Conservation (phyloP, 2,113 vertebrate genomes). For the Malaclemys terrapin region DNA sequence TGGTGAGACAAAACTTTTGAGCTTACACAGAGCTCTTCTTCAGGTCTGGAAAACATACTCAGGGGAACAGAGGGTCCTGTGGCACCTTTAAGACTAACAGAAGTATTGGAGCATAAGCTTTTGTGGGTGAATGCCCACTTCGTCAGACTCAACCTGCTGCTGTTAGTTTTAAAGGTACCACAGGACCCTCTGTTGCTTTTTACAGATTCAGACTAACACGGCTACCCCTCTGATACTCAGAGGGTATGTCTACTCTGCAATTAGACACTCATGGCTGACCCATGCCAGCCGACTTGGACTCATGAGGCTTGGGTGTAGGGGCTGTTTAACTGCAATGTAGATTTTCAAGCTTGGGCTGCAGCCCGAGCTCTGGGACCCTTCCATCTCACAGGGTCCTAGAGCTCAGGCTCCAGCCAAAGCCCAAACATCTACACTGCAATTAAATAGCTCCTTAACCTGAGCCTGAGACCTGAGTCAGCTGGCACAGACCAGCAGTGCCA, state of each 20-base stretch:
- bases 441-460: background rate
- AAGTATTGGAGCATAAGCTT: no score
- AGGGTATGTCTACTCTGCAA: background rate
- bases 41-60: background rate
- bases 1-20: background rate
- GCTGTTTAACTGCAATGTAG: background rate
- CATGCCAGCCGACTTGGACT: background rate
- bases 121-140: no score
- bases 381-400: background rate
- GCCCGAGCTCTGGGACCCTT: background rate
- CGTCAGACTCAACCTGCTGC: no score
- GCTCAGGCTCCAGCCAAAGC: background rate
- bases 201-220: no score
- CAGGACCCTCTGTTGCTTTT: no score
- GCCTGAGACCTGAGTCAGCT: background rate
- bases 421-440: background rate
- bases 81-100: no score
- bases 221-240: background rate
- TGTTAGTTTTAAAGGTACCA: no score
- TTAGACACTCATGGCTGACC: background rate
- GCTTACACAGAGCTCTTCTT: no score
- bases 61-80: no score
- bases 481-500: background rate
- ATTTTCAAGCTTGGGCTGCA: background rate
- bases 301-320: background rate